These are phyloP conservation scores for Hoplodrina blanda DNA, from an alignment of 2,888 invertebrate genomes.

Conservation along the genomic window DNA sequence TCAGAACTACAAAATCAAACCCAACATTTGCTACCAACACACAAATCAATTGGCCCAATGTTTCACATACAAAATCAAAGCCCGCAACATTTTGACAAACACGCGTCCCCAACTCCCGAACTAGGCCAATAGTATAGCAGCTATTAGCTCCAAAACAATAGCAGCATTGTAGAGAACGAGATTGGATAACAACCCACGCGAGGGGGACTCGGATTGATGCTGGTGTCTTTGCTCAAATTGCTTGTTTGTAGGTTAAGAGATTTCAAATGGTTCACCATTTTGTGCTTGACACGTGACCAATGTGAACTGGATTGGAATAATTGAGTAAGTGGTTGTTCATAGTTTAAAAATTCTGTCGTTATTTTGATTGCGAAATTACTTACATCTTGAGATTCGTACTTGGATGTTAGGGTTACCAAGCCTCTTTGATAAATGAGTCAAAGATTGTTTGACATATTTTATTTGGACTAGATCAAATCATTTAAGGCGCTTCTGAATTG, in stretches of 20 bases:
- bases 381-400: not conserved
- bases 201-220: conserved; percentile 39
- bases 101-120: conserved; percentile 15
- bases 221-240: conserved; percentile 50
- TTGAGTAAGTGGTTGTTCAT: conserved; percentile 30
- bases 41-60: not conserved
- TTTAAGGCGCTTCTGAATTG: too few species aligned
- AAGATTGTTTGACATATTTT: too few species aligned
- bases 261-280: conserved; percentile 43
- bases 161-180: conserved; percentile 31
- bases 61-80: not conserved
- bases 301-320: conserved; percentile 29
- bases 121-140: conserved; percentile 29
- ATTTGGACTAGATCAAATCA: too few species aligned
- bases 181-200: conserved; percentile 45
- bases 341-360: not conserved
- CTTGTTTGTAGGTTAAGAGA: conserved; percentile 48
- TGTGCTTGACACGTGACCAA: conserved; percentile 28
- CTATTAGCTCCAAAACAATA: conserved; percentile 45
- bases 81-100: conserved; percentile 17
- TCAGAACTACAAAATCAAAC: not conserved
- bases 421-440: too few species aligned
- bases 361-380: not conserved
- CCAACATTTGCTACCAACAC: conserved; percentile 2
- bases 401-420: too few species aligned